Conservation (phyloP, 2,113 vertebrate species). For the Podarcis muralis region DNA sequence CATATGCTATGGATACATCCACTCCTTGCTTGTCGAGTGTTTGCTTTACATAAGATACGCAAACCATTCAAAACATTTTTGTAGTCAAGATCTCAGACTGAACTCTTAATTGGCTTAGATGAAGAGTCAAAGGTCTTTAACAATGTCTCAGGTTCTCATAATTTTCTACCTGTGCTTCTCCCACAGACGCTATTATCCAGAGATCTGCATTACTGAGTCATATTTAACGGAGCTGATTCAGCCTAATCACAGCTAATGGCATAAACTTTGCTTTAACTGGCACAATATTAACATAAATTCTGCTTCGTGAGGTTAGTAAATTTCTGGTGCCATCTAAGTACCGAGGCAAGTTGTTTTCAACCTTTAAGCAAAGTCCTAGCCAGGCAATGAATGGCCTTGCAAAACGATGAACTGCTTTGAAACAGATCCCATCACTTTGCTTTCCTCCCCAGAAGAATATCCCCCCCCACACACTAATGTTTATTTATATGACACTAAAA, state of each 20-base stretch:
- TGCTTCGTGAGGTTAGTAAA: slow-evolving; percentile 5
- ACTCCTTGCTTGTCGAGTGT: background rate
- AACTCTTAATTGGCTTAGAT: background rate
- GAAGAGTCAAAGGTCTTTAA: background rate
- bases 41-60: background rate
- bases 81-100: background rate
- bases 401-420: background rate
- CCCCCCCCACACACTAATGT: background rate
- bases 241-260: slow-evolving; percentile 3
- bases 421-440: background rate
- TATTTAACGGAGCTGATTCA: slow-evolving; percentile 7
- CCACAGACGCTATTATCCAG: background rate
- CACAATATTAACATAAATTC: slow-evolving; percentile 26
- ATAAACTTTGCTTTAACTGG: background rate
- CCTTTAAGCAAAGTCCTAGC: background rate
- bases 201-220: background rate
- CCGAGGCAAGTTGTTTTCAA: slow-evolving; percentile 8
- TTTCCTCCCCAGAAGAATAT: background rate
- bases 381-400: background rate
- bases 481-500: slow-evolving; percentile 18
- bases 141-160: background rate
- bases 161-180: background rate
- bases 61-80: background rate
- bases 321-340: background rate
- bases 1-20: background rate